Evolutionary conservation across 2,113 vertebrate genomes (phyloP).

Genomic region (Bombycilla garrulus): DNA sequence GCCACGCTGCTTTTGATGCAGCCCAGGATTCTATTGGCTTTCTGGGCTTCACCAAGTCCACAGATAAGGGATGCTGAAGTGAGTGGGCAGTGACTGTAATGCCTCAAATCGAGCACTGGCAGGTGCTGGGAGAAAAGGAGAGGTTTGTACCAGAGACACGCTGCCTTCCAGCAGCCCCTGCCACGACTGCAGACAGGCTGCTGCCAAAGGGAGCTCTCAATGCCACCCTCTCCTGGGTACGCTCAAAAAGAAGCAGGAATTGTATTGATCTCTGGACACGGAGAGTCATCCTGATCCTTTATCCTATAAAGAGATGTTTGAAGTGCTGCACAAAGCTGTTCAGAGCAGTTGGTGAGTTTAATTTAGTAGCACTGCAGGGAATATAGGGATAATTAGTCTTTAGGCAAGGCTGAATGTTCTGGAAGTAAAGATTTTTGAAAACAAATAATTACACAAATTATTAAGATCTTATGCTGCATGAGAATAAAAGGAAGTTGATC

Average conservation of each 20-base stretch:
- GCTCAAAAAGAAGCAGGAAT: background rate
- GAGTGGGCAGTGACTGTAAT: accelerated
- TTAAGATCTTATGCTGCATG: background rate
- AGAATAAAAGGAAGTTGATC: background rate
- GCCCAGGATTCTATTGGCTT: background rate
- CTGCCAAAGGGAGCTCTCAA: background rate
- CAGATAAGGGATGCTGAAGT: accelerated
- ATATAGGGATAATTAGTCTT: background rate
- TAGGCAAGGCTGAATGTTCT: background rate
- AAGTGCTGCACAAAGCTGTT: background rate
- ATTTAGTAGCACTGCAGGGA: background rate
- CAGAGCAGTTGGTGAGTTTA: background rate
- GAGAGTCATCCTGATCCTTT: background rate
- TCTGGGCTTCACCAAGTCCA: too few species aligned
- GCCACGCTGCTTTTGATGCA: background rate
- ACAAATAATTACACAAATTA: background rate
- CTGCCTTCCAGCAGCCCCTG: background rate
- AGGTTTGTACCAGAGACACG: background rate
- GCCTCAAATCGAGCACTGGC: accelerated
- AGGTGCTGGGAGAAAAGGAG: accelerated
- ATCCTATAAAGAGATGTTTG: background rate
- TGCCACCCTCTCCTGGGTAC: background rate
- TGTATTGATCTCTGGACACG: accelerated
- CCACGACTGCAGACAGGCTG: background rate
- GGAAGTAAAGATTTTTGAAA: background rate